Evolutionary conservation across 2,888 invertebrate species (phyloP), one percentile per base, ranked within the genome.

Genomic region (Copidosoma aretas): DNA sequence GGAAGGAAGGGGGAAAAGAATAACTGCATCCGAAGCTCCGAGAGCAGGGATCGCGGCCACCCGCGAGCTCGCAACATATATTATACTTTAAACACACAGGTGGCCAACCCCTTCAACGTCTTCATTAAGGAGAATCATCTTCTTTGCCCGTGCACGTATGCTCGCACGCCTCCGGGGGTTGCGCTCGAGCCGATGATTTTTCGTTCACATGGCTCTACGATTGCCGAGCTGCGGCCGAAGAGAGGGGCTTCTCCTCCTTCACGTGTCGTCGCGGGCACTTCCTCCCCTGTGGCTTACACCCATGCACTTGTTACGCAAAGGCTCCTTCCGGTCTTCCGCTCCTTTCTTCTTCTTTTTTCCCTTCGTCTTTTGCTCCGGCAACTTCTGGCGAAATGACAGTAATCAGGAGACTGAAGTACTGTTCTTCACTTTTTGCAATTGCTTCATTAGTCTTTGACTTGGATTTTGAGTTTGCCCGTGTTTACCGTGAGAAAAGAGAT

Each of bases 331-430:
- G 52, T 12, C 19, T n/a, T 52, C 22, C 53, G 53, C 53, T 1
- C 19, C 53, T 14, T 17, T 22, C 24, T 70, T 75, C 72, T 69
- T 70, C 54, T 70, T 75, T 72, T 69, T 70, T 70, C 21, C 39
- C 3, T 19, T 19, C n/a, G 21, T 52, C 52, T 52, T 22, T 19
- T 52, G 12, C 52, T 32, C 32, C 32, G 32, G 19, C 5, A 52
- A 22, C 54, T 22, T 15, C 12, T 21, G 8, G 3, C 21, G 12
- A 46, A 46, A 46, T 46, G 43, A 46, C 17, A 12, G 43, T 46
- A 46, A 46, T 46, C 43, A 46, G 43, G 8, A 8, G 32, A 8
- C 32, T 8, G 8, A 32, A 32, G 32, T 32, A 5, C 3, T n/a
- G n/a, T n/a, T n/a, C n/a, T n/a, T n/a, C n/a, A n/a, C n/a, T n/a